These are phyloP conservation scores for Aleiodes testaceus DNA, from an alignment of 2,888 invertebrate species.

Conservation along the genomic window DNA sequence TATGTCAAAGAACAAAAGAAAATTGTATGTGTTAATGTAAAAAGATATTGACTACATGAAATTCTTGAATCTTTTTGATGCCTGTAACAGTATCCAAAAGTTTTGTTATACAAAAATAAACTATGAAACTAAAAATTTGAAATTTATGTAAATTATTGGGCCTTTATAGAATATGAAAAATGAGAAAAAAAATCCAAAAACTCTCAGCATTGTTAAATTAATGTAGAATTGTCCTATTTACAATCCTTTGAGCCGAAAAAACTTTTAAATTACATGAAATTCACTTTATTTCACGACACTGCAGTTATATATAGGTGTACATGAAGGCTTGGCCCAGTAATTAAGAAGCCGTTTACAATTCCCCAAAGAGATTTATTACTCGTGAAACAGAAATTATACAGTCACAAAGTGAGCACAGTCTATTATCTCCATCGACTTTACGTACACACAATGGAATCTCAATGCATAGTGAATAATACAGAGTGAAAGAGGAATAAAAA, in stretches of 20 bases:
- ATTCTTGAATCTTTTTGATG: slow-evolving; percentile 2
- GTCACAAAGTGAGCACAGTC: slow-evolving; percentile 1
- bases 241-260: too few relatives aligned
- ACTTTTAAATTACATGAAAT: too few relatives aligned
- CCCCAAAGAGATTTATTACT: slow-evolving; percentile 13
- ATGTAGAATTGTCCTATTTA: too few relatives aligned
- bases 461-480: not conserved
- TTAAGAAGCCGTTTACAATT: not conserved
- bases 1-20: not conserved
- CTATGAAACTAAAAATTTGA: not conserved
- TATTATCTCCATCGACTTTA: not conserved
- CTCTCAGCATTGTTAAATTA: not conserved
- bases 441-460: not conserved
- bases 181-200: not conserved
- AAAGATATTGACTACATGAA: too few relatives aligned
- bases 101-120: slow-evolving; percentile 36
- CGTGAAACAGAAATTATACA: slow-evolving; percentile 17
- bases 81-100: slow-evolving; percentile 31
- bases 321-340: too few relatives aligned
- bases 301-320: not conserved
- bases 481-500: slow-evolving; percentile 3
- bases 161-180: not conserved
- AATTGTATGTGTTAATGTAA: not conserved
- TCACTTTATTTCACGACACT: not conserved
- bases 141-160: not conserved